These are phyloP conservation scores for Anagrus nilaparvatae DNA, from an alignment of 1,140 invertebrate species.

Conservation along the genomic window DNA sequence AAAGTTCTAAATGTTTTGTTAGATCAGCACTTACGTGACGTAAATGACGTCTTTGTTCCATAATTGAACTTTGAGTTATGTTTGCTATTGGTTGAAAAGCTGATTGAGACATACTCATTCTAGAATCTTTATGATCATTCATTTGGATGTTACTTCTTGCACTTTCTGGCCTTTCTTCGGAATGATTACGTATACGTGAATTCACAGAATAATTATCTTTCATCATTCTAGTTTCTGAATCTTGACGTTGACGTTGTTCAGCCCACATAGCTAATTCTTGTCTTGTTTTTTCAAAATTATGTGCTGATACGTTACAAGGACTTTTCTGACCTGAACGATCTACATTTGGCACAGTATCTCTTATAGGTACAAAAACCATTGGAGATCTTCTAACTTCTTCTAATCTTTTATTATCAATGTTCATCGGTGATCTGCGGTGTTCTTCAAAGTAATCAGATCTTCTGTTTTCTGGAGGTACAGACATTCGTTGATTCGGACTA, in stretches of 20 bases:
- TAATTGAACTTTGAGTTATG: conserved; percentile 37
- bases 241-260: conserved; percentile 37
- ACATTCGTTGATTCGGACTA: conserved; percentile 33
- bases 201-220: conserved; percentile 30
- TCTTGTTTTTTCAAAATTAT: conserved; percentile 39
- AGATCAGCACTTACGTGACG: conserved; percentile 40
- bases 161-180: conserved; percentile 30
- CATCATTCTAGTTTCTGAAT: conserved; percentile 29
- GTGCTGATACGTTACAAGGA: conserved; percentile 28
- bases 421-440: conserved; percentile 39
- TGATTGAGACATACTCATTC: conserved; percentile 29
- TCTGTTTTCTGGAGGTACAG: conserved; percentile 31
- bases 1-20: conserved; percentile 38
- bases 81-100: conserved; percentile 39
- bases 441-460: conserved; percentile 40
- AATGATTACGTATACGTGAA: conserved; percentile 34
- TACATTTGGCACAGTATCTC: conserved; percentile 27
- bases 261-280: conserved; percentile 39
- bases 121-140: conserved; percentile 29
- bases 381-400: conserved; percentile 37
- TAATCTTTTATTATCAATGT: conserved; percentile 30
- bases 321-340: conserved; percentile 35
- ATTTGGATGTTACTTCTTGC: conserved; percentile 16
- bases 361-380: conserved; percentile 36
- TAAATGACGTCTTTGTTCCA: conserved; percentile 39